A percentile compares a stretch with the other conserved stretches of the same genome.
phyloP scores from a whole-genome alignment of 2,797 vertebrate species.

The Heteromormyrus szaboi region DNA sequence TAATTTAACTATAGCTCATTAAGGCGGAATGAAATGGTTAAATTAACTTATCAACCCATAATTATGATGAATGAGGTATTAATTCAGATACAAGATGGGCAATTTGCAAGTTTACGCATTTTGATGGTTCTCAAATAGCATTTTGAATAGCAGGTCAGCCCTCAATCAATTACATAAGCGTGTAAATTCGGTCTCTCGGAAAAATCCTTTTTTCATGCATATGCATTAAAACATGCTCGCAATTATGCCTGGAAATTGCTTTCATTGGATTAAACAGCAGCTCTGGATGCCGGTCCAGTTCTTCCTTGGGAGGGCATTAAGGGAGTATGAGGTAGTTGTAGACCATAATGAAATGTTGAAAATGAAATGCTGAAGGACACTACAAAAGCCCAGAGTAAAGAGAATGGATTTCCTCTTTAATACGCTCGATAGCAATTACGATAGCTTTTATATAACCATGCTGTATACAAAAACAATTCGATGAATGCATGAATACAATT shows the following conservation, averaged over 20 bases:
- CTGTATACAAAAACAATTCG: constrained; percentile 6
- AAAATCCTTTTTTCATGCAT: constrained; percentile 97
- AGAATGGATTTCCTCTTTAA: constrained; percentile 19
- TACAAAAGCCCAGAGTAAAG: neutral
- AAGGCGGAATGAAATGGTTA: constrained; percentile 99
- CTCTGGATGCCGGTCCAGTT: constrained; percentile 70
- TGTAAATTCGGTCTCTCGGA: constrained; percentile 83
- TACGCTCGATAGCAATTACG: constrained; percentile 12
- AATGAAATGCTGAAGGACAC: constrained; percentile 24
- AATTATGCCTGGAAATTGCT: constrained; percentile 99
- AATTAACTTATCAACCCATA: constrained; percentile 99
- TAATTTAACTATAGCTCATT: constrained; percentile 99
- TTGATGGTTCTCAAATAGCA: constrained; percentile 99
- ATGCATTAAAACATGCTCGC: constrained; percentile 99
- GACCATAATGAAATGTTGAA: constrained; percentile 23
- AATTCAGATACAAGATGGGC: constrained; percentile 99
- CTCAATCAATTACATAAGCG: constrained; percentile 99
- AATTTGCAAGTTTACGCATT: constrained; percentile 99
- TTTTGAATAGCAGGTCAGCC: constrained; percentile 98
- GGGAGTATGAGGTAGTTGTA: constrained; percentile 29
- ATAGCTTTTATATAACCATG: constrained; percentile 3
- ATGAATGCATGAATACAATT: constrained; percentile 3
- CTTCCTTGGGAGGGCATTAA: constrained; percentile 64
- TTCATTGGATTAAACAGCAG: constrained; percentile 90
- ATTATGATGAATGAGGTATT: constrained; percentile 99